phyloP scores from a whole-genome alignment of 2,113 vertebrate genomes.

The Thamnaconus septentrionalis region DNA sequence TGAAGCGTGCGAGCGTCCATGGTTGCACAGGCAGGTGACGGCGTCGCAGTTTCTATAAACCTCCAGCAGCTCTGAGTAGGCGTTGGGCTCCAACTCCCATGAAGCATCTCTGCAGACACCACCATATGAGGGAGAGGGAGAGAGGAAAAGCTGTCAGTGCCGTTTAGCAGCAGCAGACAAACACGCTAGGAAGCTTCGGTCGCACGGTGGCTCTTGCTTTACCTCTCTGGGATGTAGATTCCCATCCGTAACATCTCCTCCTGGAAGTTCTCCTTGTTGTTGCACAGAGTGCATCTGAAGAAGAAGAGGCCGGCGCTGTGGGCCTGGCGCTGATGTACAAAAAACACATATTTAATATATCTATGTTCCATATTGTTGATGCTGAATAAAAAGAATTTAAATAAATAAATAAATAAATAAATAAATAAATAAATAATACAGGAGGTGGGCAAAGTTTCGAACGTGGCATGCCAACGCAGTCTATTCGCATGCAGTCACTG shows the following conservation, averaged over 20 bases:
- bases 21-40: conserved; percentile 78
- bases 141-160: not conserved
- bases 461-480: no score
- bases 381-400: no score
- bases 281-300: conserved; percentile 95
- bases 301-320: conserved; percentile 94
- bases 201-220: not conserved
- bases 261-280: conserved; percentile 91
- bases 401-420: no score
- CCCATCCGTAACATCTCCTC: conserved; percentile 96
- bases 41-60: conserved; percentile 87
- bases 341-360: conserved; percentile 8
- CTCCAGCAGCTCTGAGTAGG: conserved; percentile 89
- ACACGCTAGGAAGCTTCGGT: no score
- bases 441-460: no score
- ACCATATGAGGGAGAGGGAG: not conserved
- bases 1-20: conserved; percentile 82
- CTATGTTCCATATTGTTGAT: no score
- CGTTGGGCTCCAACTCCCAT: conserved; percentile 96
- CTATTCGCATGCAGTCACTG: not conserved
- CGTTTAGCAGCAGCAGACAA: no score
- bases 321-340: conserved; percentile 83
- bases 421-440: no score
- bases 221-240: conserved; percentile 96
- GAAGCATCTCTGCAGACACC: conserved; percentile 86